Conservation (phyloP, 1,140 invertebrate genomes). For the Dreissena rostriformis region DNA sequence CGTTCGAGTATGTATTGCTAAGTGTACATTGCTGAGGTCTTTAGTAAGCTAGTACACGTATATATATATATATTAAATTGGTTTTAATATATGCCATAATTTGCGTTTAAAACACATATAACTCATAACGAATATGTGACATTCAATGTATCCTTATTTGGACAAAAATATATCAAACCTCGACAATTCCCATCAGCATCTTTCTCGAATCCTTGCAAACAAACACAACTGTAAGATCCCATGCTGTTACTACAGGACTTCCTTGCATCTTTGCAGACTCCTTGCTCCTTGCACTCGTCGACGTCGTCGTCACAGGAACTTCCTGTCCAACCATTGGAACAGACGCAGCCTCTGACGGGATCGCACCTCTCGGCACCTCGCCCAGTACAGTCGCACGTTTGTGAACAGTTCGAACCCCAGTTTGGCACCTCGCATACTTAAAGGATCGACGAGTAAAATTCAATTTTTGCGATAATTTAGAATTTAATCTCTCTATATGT, state of each 20-base stretch:
- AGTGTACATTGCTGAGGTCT: neutral
- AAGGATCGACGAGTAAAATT: neutral
- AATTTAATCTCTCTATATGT: neutral
- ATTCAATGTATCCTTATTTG: neutral
- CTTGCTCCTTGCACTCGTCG: slow-evolving; percentile 6
- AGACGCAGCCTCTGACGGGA: slow-evolving; percentile 30
- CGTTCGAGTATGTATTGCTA: neutral
- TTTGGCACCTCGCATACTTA: slow-evolving; percentile 9
- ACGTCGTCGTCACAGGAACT: slow-evolving; percentile 36
- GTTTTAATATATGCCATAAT: neutral
- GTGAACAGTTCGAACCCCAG: slow-evolving; percentile 22
- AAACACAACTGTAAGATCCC: slow-evolving; percentile 21
- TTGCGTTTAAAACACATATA: neutral
- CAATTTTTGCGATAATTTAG: neutral
- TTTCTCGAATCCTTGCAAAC: slow-evolving; percentile 18
- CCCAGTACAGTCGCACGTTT: slow-evolving; percentile 21
- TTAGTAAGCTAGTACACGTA: neutral
- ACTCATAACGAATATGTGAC: neutral
- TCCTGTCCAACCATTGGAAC: slow-evolving; percentile 29
- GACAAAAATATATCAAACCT: slow-evolving; percentile 3
- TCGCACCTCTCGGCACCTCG: slow-evolving; percentile 19
- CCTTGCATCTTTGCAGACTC: slow-evolving; percentile 2
- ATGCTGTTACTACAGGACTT: slow-evolving; percentile 15
- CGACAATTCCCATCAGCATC: slow-evolving; percentile 1
- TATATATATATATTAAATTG: neutral